Evolutionary conservation across 2,797 vertebrate genomes (phyloP).

Genomic region (Loris lydekkerianus): DNA sequence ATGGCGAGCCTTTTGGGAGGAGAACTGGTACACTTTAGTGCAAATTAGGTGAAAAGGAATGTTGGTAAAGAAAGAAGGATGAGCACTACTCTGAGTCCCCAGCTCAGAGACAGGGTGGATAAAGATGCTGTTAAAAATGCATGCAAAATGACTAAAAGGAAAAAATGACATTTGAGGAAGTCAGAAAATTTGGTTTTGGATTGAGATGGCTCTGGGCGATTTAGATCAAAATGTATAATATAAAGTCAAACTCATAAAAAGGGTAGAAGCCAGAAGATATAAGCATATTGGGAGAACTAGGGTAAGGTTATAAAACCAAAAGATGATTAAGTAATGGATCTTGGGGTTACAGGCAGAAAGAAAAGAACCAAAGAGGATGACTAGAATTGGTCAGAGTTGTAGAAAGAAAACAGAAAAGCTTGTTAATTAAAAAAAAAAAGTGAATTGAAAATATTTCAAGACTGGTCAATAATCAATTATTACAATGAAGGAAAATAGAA

Average conservation of each 20-base stretch:
- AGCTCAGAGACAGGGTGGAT: neutral
- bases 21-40: neutral
- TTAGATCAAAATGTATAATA: neutral
- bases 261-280: neutral
- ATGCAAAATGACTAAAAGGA: neutral
- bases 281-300: neutral
- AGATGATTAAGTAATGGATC: neutral
- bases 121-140: neutral
- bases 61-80: neutral
- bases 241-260: constrained; percentile 1
- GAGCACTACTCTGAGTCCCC: neutral
- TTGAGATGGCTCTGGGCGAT: neutral
- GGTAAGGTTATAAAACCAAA: neutral
- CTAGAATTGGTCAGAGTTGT: neutral
- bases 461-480: constrained; percentile 3
- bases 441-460: constrained; percentile 6
- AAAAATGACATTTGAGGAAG: neutral
- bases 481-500: neutral
- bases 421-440: neutral
- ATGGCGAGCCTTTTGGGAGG: neutral
- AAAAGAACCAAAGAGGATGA: neutral
- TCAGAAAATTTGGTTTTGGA: neutral
- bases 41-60: neutral
- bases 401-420: neutral
- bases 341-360: neutral